Percentiles rank a stretch among this genome's conserved stretches.
Conservation (phyloP, 64 coral and sea anemone genomes). For the Trachythela sp. region DNA sequence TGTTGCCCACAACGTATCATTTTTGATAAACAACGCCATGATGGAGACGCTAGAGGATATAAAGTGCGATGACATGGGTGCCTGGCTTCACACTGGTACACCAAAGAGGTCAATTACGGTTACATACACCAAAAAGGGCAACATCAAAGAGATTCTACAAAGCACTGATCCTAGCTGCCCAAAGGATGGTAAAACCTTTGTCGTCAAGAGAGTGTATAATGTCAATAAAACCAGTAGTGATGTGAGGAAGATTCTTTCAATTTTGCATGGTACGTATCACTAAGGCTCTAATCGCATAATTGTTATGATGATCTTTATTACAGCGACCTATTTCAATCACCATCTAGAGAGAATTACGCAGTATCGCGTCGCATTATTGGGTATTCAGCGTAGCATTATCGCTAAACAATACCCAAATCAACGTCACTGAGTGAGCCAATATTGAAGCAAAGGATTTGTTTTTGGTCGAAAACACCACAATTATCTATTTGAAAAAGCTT, state of each 20-base stretch:
- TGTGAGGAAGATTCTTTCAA: not conserved
- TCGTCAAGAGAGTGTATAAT: not conserved
- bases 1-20: conserved; percentile 32
- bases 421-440: too few relatives aligned
- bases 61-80: conserved; percentile 36
- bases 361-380: not conserved
- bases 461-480: too few relatives aligned
- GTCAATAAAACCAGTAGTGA: not conserved
- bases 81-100: conserved; percentile 28
- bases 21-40: conserved; percentile 21
- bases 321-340: not conserved
- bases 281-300: not conserved
- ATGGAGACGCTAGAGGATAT: conserved; percentile 14
- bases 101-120: conserved; percentile 15
- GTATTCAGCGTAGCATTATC: not conserved
- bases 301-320: not conserved
- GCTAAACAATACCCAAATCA: not conserved
- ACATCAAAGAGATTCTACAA: not conserved
- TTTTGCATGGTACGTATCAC: not conserved
- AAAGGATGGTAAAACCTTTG: not conserved
- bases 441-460: too few relatives aligned
- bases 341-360: not conserved
- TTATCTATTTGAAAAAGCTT: too few relatives aligned
- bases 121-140: not conserved
- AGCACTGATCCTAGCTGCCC: not conserved